Evolutionary conservation across 2,888 invertebrate species (phyloP), one percentile per base, ranked within the genome.

Genomic region (Metellina segmentata): DNA sequence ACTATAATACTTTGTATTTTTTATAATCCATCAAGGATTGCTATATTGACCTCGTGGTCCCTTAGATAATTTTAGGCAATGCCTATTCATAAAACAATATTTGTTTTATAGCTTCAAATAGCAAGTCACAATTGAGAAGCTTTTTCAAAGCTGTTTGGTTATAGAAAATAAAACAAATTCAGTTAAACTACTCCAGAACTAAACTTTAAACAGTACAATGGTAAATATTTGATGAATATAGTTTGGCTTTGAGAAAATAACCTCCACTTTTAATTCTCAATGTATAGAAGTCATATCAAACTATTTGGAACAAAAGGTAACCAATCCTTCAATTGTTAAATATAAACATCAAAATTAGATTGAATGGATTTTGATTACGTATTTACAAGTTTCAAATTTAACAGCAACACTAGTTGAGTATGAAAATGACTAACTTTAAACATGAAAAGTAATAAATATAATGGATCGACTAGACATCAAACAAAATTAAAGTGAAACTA

Each of bases 1-100:
- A 20, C 49, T 69, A 86, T 16, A 20, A 48, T 85, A 85, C 86
- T 86, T 86, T 78, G 86, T 49, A 53, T 85, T 69, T 85, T 69
- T 86, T 86, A 78, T 69, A 70, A 86, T 86, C 78, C 77, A 8
- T 86, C 8, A 53, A 85, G 85, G 85, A 71, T 78, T 70, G 70
- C 49, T 86, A 52, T 19, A 20, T 78, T 78, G 86, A 86, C 86
- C 86, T 70, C 51, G 7, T 86, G 78, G 86, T 78, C 86, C 78
- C 86, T 19, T 34, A 7, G 6, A 78, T 51, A 71, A 34, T 34
- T 34, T 34, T 34, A 34, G 34, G 34, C 11, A 70, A 70, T 19
- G 16, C 70, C 16, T n/a, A 70, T 6, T 70, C 19, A 5, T 70
- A 9, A n/a, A 70, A 70, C 16, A 70, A 11, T 19, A 70, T 70